phyloP scores from a whole-genome alignment of 2,888 invertebrate genomes.

The Brenthis hecate region DNA sequence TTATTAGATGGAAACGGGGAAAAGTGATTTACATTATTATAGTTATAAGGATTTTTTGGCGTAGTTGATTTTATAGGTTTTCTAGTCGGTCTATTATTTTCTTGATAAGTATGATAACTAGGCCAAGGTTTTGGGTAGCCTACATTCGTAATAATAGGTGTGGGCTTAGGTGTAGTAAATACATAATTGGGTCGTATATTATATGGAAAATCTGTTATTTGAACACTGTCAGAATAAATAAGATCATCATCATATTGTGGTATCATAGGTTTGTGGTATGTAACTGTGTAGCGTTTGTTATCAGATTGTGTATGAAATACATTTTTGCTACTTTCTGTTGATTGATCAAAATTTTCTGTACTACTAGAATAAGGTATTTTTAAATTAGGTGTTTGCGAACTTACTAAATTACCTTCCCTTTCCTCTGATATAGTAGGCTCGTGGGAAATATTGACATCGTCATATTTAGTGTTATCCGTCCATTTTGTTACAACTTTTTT shows the following conservation, averaged over 20 bases:
- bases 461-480: slow-evolving; percentile 74
- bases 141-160: slow-evolving; percentile 73
- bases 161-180: slow-evolving; percentile 61
- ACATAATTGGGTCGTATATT: slow-evolving; percentile 58
- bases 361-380: slow-evolving; percentile 43
- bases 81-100: slow-evolving; percentile 52
- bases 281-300: slow-evolving; percentile 48
- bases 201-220: slow-evolving; percentile 54
- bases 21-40: slow-evolving; percentile 60
- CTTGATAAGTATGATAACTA: slow-evolving; percentile 36
- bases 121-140: slow-evolving; percentile 61
- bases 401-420: slow-evolving; percentile 39
- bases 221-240: slow-evolving; percentile 61
- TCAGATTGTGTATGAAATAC: slow-evolving; percentile 43
- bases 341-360: slow-evolving; percentile 45
- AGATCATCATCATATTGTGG: slow-evolving; percentile 58
- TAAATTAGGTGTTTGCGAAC: slow-evolving; percentile 41
- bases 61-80: slow-evolving; percentile 59
- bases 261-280: slow-evolving; percentile 49
- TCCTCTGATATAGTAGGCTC: slow-evolving; percentile 56
- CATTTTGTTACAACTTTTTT: slow-evolving; percentile 79
- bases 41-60: slow-evolving; percentile 59
- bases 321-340: slow-evolving; percentile 45
- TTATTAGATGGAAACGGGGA: slow-evolving; percentile 51
- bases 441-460: slow-evolving; percentile 69